Evolutionary conservation across 2,888 invertebrate genomes (phyloP).

Genomic region (Drosophila quinaria): DNA sequence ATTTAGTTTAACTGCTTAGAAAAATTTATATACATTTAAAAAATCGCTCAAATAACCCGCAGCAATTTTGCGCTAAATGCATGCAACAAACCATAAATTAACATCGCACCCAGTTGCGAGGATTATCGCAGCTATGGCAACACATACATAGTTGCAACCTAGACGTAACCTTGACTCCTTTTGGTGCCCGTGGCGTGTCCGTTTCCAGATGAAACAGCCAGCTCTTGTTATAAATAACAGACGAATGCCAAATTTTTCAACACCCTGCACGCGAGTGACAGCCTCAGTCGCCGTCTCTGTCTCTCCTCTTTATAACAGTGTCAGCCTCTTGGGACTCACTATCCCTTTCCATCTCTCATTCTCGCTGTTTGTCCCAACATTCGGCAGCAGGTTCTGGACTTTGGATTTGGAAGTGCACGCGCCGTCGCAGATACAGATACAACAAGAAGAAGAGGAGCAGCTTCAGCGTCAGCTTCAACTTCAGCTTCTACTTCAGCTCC

Average conservation of each 20-base stretch:
- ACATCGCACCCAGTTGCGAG: conserved; percentile 53
- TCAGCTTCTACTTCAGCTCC: conserved; percentile 12
- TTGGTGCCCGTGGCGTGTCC: conserved; percentile 38
- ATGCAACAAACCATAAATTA: conserved; percentile 66
- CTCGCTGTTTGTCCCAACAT: background rate
- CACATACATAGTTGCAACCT: conserved; percentile 52
- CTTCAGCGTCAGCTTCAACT: conserved; percentile 14
- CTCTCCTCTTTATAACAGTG: background rate
- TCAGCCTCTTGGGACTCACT: conserved; percentile 6
- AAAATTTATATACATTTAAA: too few species aligned
- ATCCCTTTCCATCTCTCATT: background rate
- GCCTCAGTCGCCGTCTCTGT: conserved; percentile 14
- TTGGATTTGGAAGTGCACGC: conserved; percentile 43
- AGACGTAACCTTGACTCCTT: conserved; percentile 59
- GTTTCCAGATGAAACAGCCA: conserved; percentile 20
- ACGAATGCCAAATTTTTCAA: conserved; percentile 73
- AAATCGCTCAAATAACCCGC: conserved; percentile 29
- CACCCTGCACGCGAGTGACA: conserved; percentile 69
- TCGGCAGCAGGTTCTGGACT: conserved; percentile 43
- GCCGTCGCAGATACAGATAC: conserved; percentile 30
- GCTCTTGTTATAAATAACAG: conserved; percentile 69
- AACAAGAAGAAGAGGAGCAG: conserved; percentile 28
- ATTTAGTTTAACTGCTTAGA: too few species aligned
- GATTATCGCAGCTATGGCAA: background rate
- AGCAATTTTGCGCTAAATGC: conserved; percentile 47